Percentiles rank a stretch among this genome's conserved stretches.
Evolutionary conservation across 2,113 vertebrate genomes (phyloP).

Genomic region (Protomyctophum bolini): DNA sequence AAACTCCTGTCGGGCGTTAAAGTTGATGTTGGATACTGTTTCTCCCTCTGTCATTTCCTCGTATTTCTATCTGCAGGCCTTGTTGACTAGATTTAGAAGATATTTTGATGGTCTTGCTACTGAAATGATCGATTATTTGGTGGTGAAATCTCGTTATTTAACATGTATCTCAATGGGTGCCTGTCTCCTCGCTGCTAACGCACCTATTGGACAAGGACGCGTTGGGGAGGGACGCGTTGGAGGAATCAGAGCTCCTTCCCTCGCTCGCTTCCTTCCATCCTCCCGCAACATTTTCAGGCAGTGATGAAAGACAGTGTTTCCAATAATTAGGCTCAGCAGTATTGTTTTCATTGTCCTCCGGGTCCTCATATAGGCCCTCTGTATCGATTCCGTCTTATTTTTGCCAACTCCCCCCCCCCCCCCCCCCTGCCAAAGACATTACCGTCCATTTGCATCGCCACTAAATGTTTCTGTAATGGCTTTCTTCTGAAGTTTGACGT

Average conservation of each 20-base stretch:
- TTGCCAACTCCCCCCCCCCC: conserved; percentile 23
- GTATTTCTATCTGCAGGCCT: no score
- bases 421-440: conserved; percentile 30
- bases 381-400: conserved; percentile 51
- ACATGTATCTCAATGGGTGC: no score
- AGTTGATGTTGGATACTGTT: no score
- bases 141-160: no score
- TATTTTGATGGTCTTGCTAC: no score
- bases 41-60: no score
- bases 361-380: conserved; percentile 9
- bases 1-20: no score
- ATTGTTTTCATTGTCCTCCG: conserved; percentile 38
- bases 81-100: no score
- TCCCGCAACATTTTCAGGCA: not conserved
- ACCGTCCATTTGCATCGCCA: conserved; percentile 34
- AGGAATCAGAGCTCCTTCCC: not conserved
- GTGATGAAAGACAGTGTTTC: not conserved
- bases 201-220: no score
- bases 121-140: no score
- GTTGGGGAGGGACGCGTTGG: no score
- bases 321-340: not conserved
- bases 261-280: not conserved
- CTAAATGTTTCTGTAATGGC: conserved; percentile 53
- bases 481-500: conserved; percentile 40
- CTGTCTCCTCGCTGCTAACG: no score